phyloP scores from a whole-genome alignment of 2,797 vertebrate genomes.

The Okamejei kenojei region DNA sequence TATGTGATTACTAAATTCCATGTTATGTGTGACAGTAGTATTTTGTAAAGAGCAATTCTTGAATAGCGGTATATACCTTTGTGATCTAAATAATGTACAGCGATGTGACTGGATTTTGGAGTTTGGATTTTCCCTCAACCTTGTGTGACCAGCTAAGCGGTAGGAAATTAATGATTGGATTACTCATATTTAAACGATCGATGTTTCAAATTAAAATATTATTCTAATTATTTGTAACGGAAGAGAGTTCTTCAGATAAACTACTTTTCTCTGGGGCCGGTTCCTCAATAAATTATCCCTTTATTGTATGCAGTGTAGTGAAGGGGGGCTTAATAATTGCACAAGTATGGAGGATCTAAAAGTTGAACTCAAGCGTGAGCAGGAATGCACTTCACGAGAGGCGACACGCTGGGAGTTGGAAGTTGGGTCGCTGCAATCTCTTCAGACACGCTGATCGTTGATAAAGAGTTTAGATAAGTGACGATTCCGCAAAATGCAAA shows the following conservation, averaged over 20 bases:
- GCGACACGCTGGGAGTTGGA: not conserved
- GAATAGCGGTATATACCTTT: not conserved
- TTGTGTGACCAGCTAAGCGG: too few relatives aligned
- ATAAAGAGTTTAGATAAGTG: constrained; percentile 31
- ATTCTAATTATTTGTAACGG: not conserved
- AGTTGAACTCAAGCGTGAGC: not conserved
- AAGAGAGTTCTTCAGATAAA: not conserved
- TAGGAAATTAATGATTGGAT: not conserved
- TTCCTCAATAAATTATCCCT: not conserved
- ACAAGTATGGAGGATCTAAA: not conserved
- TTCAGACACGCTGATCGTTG: constrained; percentile 16
- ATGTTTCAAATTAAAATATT: not conserved
- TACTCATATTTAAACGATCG: not conserved
- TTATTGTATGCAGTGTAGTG: too few relatives aligned
- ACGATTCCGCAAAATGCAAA: not conserved
- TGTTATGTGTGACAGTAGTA: not conserved
- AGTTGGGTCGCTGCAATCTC: not conserved
- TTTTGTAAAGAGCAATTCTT: not conserved
- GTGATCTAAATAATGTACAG: not conserved
- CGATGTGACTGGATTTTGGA: not conserved
- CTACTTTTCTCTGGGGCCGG: too few relatives aligned
- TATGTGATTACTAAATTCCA: not conserved
- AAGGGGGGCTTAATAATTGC: not conserved
- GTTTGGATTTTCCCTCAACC: not conserved
- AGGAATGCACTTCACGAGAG: not conserved